Conservation (phyloP, 1,140 invertebrate genomes). For the Calephelis virginiensis region DNA sequence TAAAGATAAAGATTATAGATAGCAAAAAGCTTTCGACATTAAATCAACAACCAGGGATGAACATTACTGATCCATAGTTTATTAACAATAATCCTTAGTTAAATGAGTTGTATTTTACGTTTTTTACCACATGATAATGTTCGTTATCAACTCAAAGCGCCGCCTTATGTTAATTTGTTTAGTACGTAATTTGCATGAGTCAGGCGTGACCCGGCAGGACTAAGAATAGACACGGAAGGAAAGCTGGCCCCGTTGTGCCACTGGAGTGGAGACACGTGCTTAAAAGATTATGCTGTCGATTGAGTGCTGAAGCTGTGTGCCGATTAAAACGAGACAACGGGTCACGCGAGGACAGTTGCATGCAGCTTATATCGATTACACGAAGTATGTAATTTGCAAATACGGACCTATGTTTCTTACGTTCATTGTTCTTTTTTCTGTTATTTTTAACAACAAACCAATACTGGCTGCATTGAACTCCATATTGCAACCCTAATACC, state of each 20-base stretch:
- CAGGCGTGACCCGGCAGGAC: conserved; percentile 60
- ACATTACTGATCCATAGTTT: too few relatives aligned
- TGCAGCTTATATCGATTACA: background rate
- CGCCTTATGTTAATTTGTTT: conserved; percentile 58
- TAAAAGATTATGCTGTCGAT: conserved; percentile 44
- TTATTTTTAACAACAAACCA: background rate
- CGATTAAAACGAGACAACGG: conserved; percentile 9
- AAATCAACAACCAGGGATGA: too few relatives aligned
- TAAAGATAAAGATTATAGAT: too few relatives aligned
- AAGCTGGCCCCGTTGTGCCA: conserved; percentile 56
- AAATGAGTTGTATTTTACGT: background rate
- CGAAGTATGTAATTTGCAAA: background rate
- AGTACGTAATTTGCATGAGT: conserved; percentile 68
- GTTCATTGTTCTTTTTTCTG: background rate
- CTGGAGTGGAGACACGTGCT: conserved; percentile 63
- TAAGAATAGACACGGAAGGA: conserved; percentile 76
- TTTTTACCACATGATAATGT: conserved; percentile 32
- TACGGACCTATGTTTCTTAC: background rate
- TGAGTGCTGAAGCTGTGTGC: background rate
- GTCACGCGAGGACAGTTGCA: conserved; percentile 20
- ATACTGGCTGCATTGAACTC: too few relatives aligned
- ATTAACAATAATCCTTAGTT: too few relatives aligned
- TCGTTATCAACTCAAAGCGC: conserved; percentile 45
- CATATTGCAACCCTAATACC: too few relatives aligned
- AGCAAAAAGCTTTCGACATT: too few relatives aligned